These are phyloP conservation scores for Silurus glanis DNA, from an alignment of 2,113 vertebrate species.

Conservation along the genomic window DNA sequence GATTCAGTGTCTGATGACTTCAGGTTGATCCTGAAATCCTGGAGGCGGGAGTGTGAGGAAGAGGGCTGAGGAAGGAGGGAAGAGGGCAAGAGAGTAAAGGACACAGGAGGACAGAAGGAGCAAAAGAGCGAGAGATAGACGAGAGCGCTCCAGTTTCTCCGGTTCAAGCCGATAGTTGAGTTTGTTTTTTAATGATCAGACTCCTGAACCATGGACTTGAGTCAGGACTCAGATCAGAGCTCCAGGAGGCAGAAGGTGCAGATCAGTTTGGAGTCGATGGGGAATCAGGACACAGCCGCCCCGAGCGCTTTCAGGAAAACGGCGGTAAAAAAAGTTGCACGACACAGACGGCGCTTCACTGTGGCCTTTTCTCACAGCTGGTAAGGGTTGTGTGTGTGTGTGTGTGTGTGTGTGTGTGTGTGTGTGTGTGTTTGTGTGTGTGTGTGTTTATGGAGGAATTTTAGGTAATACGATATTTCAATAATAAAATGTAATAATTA, in stretches of 20 bases:
- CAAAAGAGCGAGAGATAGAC: background rate
- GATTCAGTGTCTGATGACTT: background rate
- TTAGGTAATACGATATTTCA: background rate
- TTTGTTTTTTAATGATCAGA: background rate
- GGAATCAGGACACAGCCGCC: conserved; percentile 78
- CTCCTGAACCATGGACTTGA: conserved; percentile 28
- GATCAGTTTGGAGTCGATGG: conserved; percentile 76
- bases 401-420: conserved; percentile 40
- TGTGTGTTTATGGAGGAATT: background rate
- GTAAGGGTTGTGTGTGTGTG: conserved; percentile 66
- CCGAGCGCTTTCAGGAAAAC: conserved; percentile 85
- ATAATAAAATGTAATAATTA: no score
- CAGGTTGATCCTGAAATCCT: no score
- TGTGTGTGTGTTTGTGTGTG: conserved; percentile 38
- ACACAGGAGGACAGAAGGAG: conserved; percentile 12
- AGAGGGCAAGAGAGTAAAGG: conserved; percentile 60
- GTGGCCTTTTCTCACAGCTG: conserved; percentile 87
- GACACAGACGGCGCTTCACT: conserved; percentile 85
- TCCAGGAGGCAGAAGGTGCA: conserved; percentile 81
- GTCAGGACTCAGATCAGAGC: conserved; percentile 49
- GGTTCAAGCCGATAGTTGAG: background rate
- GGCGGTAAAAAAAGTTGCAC: conserved; percentile 82
- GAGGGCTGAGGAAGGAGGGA: conserved; percentile 66
- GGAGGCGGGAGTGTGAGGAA: conserved; percentile 75
- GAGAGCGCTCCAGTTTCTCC: background rate